Conservation (phyloP, 2,113 vertebrate species). For the Cynoglossus semilaevis region DNA sequence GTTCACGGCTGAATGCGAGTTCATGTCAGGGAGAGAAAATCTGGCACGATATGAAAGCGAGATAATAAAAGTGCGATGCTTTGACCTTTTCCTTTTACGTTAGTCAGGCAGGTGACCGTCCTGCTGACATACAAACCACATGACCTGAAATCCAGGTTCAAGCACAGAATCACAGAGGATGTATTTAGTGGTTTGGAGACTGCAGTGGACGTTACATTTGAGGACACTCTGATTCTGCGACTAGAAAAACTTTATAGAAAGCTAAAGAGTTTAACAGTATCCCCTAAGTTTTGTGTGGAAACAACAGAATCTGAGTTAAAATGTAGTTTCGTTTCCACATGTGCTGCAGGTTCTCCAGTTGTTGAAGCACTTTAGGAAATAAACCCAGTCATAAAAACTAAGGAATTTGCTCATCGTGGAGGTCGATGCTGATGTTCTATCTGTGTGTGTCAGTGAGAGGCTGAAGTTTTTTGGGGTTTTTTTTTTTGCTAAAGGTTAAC, state of each 20-base stretch:
- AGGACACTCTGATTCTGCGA: slow-evolving; percentile 19
- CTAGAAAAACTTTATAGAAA: slow-evolving; percentile 20
- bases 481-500: slow-evolving; percentile 24
- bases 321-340: slow-evolving; percentile 19
- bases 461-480: slow-evolving; percentile 30
- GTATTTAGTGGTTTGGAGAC: slow-evolving; percentile 12
- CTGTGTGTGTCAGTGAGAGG: slow-evolving; percentile 31
- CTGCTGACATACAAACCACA: slow-evolving; percentile 33
- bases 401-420: slow-evolving; percentile 60
- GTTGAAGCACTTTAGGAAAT: slow-evolving; percentile 47
- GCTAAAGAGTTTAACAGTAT: slow-evolving; percentile 13
- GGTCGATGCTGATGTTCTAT: slow-evolving; percentile 33
- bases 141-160: slow-evolving; percentile 34
- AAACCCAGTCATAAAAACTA: slow-evolving; percentile 53
- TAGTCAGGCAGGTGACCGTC: slow-evolving; percentile 41
- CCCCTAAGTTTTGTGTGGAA: slow-evolving; percentile 1
- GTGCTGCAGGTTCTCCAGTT: slow-evolving; percentile 44
- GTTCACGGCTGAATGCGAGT: slow-evolving; percentile 23
- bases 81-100: slow-evolving; percentile 20
- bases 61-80: slow-evolving; percentile 22
- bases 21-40: slow-evolving; percentile 36
- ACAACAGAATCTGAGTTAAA: not conserved
- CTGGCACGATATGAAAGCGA: slow-evolving; percentile 34
- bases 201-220: slow-evolving; percentile 1
- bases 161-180: slow-evolving; percentile 17